These are phyloP conservation scores for Cariama cristata DNA, from an alignment of 2,113 vertebrate species.

Conservation along the genomic window DNA sequence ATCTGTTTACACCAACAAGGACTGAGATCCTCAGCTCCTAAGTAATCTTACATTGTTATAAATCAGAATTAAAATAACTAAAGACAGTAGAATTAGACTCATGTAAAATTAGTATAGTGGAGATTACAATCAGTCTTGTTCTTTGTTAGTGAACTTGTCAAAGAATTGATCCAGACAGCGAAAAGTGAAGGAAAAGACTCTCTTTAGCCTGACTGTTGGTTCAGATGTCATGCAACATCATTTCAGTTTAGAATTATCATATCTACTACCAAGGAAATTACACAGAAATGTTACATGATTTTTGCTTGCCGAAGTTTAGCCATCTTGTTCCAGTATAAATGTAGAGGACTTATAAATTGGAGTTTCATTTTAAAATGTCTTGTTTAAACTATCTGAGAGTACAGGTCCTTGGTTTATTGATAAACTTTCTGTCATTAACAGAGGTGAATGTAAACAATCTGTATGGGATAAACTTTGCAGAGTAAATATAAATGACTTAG, in stretches of 20 bases:
- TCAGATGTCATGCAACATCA: slow-evolving; percentile 71
- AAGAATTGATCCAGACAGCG: slow-evolving; percentile 65
- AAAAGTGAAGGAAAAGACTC: slow-evolving; percentile 58
- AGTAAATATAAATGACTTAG: not conserved
- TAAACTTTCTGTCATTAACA: not conserved
- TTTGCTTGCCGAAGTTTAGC: slow-evolving; percentile 50
- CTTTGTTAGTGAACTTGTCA: slow-evolving; percentile 36
- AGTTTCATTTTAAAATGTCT: not conserved
- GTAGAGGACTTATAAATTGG: not conserved
- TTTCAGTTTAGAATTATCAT: slow-evolving; percentile 74
- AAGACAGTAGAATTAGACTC: not conserved
- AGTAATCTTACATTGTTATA: not conserved
- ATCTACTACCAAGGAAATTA: slow-evolving; percentile 74
- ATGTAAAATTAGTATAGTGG: not conserved
- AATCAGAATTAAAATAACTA: slow-evolving; percentile 21
- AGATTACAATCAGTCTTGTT: not conserved
- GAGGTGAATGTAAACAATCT: not conserved
- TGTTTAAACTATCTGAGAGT: not conserved
- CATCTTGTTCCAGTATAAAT: slow-evolving; percentile 37
- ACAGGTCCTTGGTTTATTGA: not conserved
- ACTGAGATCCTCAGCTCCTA: not conserved
- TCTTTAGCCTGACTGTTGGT: slow-evolving; percentile 62
- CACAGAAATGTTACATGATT: slow-evolving; percentile 71
- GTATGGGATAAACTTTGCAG: not conserved
- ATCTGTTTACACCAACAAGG: not conserved